Evolutionary conservation across 2,888 invertebrate species (phyloP), one percentile per base, ranked within the genome.

Genomic region (Portevinia maculata): DNA sequence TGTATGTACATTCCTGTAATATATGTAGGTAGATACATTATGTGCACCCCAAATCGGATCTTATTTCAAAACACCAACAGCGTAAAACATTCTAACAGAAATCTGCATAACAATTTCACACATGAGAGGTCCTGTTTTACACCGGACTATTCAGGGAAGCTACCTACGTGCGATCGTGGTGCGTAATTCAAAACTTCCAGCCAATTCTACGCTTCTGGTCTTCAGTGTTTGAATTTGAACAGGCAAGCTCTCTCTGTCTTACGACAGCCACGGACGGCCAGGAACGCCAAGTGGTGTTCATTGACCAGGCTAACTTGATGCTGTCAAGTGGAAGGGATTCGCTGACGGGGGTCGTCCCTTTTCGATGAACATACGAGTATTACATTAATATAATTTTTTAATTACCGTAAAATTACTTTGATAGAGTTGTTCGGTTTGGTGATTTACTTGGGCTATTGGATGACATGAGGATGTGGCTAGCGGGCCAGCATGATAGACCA

Each of bases 321-420:
- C 64, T 28, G 17, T 57, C 75, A 81, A 48, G 75, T 19, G 76
- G 48, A 76, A 83, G 55, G 60, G 28, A 78, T 53, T 67, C 30
- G 52, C 48, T 74, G 60, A 62, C 50, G 57, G 24, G 53, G 53
- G 30, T 34, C 19, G 32, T 62, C 64, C 5, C 17, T 34, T 0
- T 11, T 76, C 55, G 76, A 65, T 65, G 59, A 46, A 65, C 30
- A 55, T 62, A 57, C 24, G 2, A 2, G 24, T 24, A 44, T 37
- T 62, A 34, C 62, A 34, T 59, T 55, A 32, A 13, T 62, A 53
- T 21, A 55, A n/a, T 69, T 65, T 76, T 83, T 83, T 83, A 83
- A 83, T 83, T 83, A 78, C 78, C 78, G 71, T 83, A 30, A 83
- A 83, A 83, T 78, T 78, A 78, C 83, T 83, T 78, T 78, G 71